These are phyloP conservation scores for Drosophila funebris DNA, from an alignment of 1,140 invertebrate species.

Conservation along the genomic window DNA sequence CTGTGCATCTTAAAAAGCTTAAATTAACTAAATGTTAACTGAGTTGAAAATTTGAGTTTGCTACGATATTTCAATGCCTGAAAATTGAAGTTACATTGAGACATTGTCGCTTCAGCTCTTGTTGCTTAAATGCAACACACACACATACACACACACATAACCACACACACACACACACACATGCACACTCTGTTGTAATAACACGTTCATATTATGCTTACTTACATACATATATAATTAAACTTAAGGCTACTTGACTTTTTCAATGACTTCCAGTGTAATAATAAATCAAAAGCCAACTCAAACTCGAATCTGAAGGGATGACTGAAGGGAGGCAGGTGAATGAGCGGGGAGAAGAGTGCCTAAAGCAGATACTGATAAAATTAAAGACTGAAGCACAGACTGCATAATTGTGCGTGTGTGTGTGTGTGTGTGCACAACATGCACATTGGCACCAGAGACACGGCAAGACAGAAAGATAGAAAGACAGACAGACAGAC, in stretches of 20 bases:
- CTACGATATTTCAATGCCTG: slow-evolving; percentile 12
- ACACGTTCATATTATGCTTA: slow-evolving; percentile 15
- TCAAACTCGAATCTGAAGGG: slow-evolving; percentile 4
- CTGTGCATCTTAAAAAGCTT: neutral
- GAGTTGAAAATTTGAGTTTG: slow-evolving; percentile 2
- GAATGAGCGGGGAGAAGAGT: neutral
- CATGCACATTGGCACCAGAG: neutral
- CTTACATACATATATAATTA: slow-evolving; percentile 42
- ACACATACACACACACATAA: neutral
- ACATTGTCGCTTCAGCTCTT: slow-evolving; percentile 9
- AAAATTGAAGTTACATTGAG: slow-evolving; percentile 25
- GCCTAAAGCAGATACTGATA: slow-evolving; percentile 25
- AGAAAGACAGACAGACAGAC: neutral
- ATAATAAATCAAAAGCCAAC: slow-evolving; percentile 63
- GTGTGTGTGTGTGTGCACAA: slow-evolving; percentile 4
- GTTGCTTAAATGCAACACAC: slow-evolving; percentile 3
- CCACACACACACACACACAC: neutral
- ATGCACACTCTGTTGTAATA: neutral
- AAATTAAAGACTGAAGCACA: neutral
- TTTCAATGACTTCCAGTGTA: slow-evolving; percentile 79
- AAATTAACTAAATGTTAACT: neutral
- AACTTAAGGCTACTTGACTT: slow-evolving; percentile 77
- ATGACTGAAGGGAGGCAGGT: neutral
- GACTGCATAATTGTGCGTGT: neutral
- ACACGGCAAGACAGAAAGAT: neutral